Percentiles rank a stretch among this genome's conserved stretches.
Conservation (phyloP, 1,140 invertebrate genomes). For the Caerostris darwini region DNA sequence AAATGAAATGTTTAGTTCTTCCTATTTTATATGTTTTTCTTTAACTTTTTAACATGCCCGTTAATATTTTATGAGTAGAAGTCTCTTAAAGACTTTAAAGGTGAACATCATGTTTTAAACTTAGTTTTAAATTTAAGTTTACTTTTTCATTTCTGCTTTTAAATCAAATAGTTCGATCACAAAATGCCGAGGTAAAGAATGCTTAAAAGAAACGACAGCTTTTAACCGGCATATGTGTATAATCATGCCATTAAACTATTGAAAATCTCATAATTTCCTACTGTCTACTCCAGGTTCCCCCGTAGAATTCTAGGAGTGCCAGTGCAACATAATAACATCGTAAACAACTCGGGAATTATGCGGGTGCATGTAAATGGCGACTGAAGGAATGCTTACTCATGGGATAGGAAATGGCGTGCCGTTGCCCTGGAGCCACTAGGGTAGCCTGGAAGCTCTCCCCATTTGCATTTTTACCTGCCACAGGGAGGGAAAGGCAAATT, state of each 20-base stretch:
- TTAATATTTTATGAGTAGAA: too few species aligned
- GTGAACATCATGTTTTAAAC: too few species aligned
- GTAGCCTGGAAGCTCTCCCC: constrained; percentile 20
- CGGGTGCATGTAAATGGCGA: constrained; percentile 66
- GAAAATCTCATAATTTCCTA: not conserved
- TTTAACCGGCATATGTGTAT: not conserved
- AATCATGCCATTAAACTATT: not conserved
- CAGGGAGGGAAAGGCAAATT: constrained; percentile 49
- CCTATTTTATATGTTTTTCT: too few species aligned
- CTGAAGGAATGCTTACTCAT: constrained; percentile 25
- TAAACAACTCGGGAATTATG: constrained; percentile 52
- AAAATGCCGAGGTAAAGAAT: not conserved
- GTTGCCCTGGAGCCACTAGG: not conserved
- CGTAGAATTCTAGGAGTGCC: constrained; percentile 19
- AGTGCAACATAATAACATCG: constrained; percentile 11
- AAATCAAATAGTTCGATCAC: not conserved
- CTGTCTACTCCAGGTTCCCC: not conserved
- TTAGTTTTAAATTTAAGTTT: too few species aligned
- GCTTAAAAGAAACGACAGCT: not conserved
- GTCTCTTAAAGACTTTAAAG: too few species aligned
- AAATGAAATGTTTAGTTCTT: too few species aligned
- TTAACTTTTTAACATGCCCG: too few species aligned
- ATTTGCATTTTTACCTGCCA: constrained; percentile 56
- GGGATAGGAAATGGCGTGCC: not conserved
- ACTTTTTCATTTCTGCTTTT: too few species aligned